Evolutionary conservation across 2,797 vertebrate species (phyloP).

Genomic region (Tokudaia tokunoshimensis): DNA sequence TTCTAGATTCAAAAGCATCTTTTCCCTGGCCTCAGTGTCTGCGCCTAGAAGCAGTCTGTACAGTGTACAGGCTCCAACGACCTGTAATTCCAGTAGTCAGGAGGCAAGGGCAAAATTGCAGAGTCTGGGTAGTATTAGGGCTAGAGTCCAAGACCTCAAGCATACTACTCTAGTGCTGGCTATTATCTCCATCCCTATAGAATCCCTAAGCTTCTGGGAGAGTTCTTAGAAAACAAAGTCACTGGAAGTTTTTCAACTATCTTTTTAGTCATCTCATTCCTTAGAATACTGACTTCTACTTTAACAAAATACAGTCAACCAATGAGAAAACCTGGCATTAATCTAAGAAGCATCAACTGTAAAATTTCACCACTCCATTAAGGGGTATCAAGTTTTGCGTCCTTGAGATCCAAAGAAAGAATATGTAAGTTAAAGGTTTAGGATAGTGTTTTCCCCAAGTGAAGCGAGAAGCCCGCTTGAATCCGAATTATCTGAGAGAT

Average conservation of each 20-base stretch:
- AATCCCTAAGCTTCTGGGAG: neutral
- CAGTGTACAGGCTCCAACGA: neutral
- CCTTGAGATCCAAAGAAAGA: slow-evolving; percentile 40
- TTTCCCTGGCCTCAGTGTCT: neutral
- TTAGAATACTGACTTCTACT: slow-evolving; percentile 49
- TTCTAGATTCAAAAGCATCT: slow-evolving; percentile 12
- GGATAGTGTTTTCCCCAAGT: neutral
- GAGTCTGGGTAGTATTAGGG: neutral
- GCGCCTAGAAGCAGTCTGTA: neutral
- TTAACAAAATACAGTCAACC: neutral
- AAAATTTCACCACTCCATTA: neutral
- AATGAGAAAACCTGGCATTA: slow-evolving; percentile 33
- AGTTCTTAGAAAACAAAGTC: neutral
- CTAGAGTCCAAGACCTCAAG: neutral
- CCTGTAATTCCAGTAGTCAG: neutral
- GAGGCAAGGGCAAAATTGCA: neutral
- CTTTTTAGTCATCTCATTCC: neutral
- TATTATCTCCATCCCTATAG: neutral
- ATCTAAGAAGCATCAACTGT: neutral
- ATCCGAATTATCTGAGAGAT: neutral
- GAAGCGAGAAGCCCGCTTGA: slow-evolving; percentile 13
- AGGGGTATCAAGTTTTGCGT: slow-evolving; percentile 26
- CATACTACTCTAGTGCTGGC: neutral
- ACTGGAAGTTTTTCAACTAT: slow-evolving; percentile 17
- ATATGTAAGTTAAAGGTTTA: slow-evolving; percentile 11